phyloP scores from a whole-genome alignment of 2,797 vertebrate genomes.

The Melanotaenia nigrans region DNA sequence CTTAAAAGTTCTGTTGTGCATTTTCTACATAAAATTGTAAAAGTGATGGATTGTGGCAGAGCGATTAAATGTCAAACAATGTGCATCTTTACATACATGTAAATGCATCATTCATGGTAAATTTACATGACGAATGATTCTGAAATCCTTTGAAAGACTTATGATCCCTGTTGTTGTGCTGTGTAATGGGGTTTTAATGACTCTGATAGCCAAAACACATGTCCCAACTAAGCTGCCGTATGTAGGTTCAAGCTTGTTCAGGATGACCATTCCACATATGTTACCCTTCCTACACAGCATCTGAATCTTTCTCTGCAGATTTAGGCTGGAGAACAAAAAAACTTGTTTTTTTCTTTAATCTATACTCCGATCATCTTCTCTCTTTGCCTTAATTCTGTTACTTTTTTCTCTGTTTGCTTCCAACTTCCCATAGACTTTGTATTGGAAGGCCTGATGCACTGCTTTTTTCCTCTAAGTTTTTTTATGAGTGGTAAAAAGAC shows the following conservation, averaged over 20 bases:
- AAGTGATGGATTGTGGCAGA: constrained; percentile 51
- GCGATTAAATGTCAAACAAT: constrained; percentile 60
- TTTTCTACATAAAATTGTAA: constrained; percentile 25
- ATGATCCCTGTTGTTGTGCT: constrained; percentile 71
- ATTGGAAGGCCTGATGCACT: constrained; percentile 34
- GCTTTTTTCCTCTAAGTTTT: constrained; percentile 53
- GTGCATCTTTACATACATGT: constrained; percentile 52
- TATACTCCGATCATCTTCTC: constrained; percentile 11
- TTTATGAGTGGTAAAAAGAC: constrained; percentile 54
- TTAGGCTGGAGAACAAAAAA: constrained; percentile 14
- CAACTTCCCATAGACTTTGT: constrained; percentile 31
- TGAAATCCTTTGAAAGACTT: constrained; percentile 63
- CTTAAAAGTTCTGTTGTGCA: constrained; percentile 7
- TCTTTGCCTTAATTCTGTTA: constrained; percentile 22
- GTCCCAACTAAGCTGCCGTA: constrained; percentile 57
- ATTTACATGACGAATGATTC: constrained; percentile 78
- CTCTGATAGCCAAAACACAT: constrained; percentile 83
- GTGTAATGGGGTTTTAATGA: constrained; percentile 81
- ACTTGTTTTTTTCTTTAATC: constrained; percentile 19
- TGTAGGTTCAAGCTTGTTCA: constrained; percentile 59
- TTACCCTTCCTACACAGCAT: constrained; percentile 35
- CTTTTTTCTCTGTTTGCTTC: constrained; percentile 38
- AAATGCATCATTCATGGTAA: constrained; percentile 70
- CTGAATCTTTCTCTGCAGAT: constrained; percentile 26
- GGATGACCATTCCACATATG: constrained; percentile 56